Conservation (phyloP, 2,113 vertebrate genomes). For the Labeo catla region DNA sequence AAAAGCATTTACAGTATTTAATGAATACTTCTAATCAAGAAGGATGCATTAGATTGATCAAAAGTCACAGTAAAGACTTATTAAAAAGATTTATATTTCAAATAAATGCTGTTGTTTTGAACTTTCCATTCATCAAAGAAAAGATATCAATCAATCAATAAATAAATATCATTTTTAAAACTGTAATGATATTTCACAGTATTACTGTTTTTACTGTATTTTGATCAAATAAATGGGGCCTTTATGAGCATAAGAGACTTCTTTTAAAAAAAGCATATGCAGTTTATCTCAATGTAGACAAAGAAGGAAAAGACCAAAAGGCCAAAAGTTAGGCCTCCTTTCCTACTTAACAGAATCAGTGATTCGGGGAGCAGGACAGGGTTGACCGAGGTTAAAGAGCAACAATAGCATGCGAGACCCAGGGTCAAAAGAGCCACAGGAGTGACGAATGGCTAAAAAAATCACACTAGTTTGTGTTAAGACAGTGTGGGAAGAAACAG, state of each 20-base stretch:
- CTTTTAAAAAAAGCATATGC: background rate
- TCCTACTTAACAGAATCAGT: conserved; percentile 3
- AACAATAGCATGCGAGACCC: conserved; percentile 3
- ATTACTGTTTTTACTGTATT: background rate
- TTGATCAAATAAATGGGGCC: background rate
- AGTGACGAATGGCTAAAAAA: conserved; percentile 8
- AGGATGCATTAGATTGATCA: background rate
- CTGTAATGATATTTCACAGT: background rate
- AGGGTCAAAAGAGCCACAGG: conserved; percentile 7
- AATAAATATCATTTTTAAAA: too few species aligned
- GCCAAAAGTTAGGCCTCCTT: conserved; percentile 5
- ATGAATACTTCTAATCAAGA: background rate
- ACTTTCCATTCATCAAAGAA: background rate
- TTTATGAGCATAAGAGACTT: background rate
- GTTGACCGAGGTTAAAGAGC: conserved; percentile 6
- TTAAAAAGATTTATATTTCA: background rate
- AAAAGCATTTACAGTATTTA: too few species aligned
- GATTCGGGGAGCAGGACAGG: background rate
- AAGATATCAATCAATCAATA: background rate
- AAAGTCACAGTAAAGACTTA: background rate
- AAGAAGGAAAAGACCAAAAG: background rate
- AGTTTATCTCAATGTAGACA: background rate
- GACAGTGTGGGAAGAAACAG: background rate
- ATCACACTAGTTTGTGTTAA: background rate
- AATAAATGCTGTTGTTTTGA: background rate